A percentile compares a stretch with the other conserved stretches of the same genome.
phyloP scores from a whole-genome alignment of 1,140 invertebrate species.

The Platorchestia sp. region DNA sequence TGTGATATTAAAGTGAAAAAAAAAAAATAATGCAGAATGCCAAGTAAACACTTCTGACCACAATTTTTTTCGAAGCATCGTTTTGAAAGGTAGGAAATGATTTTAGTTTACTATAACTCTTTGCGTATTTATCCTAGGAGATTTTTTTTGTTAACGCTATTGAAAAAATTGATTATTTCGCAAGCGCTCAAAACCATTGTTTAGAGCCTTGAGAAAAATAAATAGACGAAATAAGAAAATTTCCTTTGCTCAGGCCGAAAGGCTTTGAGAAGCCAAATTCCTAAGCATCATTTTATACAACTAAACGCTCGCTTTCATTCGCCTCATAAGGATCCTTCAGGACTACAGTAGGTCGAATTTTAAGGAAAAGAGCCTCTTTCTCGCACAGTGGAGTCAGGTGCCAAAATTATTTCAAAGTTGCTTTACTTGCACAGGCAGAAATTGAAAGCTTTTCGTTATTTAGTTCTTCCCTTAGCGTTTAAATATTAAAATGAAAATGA shows the following conservation, averaged over 20 bases:
- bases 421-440: not conserved
- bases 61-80: too few species aligned
- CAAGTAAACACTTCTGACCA: too few species aligned
- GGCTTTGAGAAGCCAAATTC: not conserved
- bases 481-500: not conserved
- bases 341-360: not conserved
- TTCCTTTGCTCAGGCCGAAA: not conserved
- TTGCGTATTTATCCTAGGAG: too few species aligned
- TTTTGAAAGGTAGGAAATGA: too few species aligned
- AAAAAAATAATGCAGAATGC: too few species aligned
- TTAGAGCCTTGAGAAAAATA: not conserved
- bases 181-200: not conserved
- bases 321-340: not conserved
- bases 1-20: too few species aligned
- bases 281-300: not conserved
- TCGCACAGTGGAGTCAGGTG: not conserved
- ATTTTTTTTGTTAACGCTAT: not conserved
- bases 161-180: not conserved
- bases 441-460: not conserved
- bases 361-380: not conserved
- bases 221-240: not conserved
- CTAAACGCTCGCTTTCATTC: not conserved
- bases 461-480: not conserved
- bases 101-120: too few species aligned
- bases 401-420: not conserved